Evolutionary conservation across 2,113 vertebrate species (phyloP).

Genomic region (Merops nubicus): DNA sequence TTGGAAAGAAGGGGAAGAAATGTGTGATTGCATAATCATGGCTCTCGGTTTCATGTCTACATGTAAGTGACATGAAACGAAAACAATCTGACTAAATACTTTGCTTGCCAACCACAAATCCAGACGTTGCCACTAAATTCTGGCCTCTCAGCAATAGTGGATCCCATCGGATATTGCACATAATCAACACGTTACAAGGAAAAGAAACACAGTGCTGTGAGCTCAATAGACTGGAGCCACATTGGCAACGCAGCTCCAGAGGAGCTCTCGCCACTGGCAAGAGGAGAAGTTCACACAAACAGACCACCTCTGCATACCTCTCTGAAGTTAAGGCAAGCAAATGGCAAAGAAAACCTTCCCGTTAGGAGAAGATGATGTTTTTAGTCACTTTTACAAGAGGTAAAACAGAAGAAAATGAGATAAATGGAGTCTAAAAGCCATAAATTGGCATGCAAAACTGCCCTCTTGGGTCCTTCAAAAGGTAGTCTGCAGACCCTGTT

Average conservation of each 20-base stretch:
- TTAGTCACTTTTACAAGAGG: not conserved
- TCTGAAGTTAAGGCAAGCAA: not conserved
- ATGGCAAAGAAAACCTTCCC: not conserved
- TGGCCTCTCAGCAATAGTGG: not conserved
- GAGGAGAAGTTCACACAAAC: not conserved
- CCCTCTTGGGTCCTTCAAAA: accelerated
- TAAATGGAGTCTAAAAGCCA: not conserved
- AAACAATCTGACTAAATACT: not conserved
- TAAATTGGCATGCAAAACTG: not conserved
- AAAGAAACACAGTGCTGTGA: not conserved
- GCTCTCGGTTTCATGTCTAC: not conserved
- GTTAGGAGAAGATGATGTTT: not conserved
- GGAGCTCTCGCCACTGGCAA: too few relatives aligned
- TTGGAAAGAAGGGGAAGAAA: not conserved
- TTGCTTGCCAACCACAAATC: not conserved
- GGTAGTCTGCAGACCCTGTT: not conserved
- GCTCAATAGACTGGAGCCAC: not conserved
- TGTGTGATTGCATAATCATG: not conserved
- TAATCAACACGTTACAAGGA: not conserved
- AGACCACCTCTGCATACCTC: not conserved
- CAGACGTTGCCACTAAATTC: not conserved
- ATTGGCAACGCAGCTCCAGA: too few relatives aligned
- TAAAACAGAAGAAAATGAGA: not conserved
- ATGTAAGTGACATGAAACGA: not conserved
- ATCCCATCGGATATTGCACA: not conserved